These are phyloP conservation scores for Lucinisca nassula DNA, from an alignment of 2,888 invertebrate species.

Conservation along the genomic window DNA sequence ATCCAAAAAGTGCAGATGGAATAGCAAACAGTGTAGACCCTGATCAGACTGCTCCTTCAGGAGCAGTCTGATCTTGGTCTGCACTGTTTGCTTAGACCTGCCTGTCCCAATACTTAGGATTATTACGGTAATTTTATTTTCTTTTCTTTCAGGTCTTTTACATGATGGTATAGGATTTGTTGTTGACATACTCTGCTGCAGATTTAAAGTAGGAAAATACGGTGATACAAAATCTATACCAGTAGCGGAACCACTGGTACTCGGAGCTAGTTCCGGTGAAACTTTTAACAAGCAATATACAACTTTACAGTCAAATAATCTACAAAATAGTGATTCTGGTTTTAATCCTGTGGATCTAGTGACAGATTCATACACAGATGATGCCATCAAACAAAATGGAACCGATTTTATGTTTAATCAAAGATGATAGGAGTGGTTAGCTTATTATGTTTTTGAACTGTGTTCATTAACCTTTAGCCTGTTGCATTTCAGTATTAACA, in stretches of 20 bases:
- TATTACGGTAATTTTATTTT: too few relatives aligned
- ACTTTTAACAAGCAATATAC: not conserved
- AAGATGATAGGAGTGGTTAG: not conserved
- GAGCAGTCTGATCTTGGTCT: too few relatives aligned
- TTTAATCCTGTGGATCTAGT: slow-evolving; percentile 6
- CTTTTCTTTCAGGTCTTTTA: slow-evolving; percentile 80
- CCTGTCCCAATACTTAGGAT: too few relatives aligned
- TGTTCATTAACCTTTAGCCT: too few relatives aligned
- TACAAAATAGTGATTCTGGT: not conserved
- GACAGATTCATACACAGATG: not conserved
- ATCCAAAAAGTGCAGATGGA: too few relatives aligned
- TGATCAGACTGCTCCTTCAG: too few relatives aligned
- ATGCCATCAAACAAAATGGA: not conserved
- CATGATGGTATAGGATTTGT: slow-evolving; percentile 79
- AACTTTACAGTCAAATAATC: not conserved
- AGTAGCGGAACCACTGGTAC: not conserved
- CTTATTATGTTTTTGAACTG: too few relatives aligned
- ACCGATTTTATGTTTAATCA: not conserved
- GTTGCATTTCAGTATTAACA: too few relatives aligned
- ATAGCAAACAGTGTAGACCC: too few relatives aligned
- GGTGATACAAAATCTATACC: slow-evolving; percentile 30
- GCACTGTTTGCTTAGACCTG: too few relatives aligned
- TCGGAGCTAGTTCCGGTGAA: not conserved
- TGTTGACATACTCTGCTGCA: slow-evolving; percentile 82
- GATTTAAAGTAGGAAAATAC: slow-evolving; percentile 76